Percentiles rank a stretch among this genome's conserved stretches.
Conservation (phyloP, 2,113 vertebrate genomes). For the Lates calcarifer region DNA sequence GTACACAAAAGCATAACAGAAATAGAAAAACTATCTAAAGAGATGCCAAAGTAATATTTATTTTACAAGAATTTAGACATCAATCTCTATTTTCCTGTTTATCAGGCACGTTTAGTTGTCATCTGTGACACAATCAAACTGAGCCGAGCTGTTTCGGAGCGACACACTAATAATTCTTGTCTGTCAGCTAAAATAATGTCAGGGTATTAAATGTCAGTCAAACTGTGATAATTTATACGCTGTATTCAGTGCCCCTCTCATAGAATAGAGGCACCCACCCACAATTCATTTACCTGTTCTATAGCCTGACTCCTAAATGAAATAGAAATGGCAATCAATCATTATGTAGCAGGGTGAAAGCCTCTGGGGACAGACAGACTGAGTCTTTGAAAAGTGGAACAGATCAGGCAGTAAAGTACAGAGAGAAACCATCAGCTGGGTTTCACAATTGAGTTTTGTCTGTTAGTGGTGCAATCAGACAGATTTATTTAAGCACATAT, state of each 20-base stretch:
- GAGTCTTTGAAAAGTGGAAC: slow-evolving; percentile 62
- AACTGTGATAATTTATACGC: slow-evolving; percentile 54
- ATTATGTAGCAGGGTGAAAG: slow-evolving; percentile 52
- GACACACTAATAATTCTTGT: slow-evolving; percentile 49
- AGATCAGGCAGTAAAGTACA: slow-evolving; percentile 55
- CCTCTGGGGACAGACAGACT: slow-evolving; percentile 55
- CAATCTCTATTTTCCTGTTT: slow-evolving; percentile 19
- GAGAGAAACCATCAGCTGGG: slow-evolving; percentile 27
- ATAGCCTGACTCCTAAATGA: slow-evolving; percentile 52
- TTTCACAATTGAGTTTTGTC: slow-evolving; percentile 41
- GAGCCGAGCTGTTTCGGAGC: neutral
- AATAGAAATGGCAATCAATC: slow-evolving; percentile 69
- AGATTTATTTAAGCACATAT: slow-evolving; percentile 49
- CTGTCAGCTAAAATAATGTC: slow-evolving; percentile 62
- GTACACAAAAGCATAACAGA: neutral
- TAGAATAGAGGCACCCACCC: slow-evolving; percentile 46
- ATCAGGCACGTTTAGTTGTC: slow-evolving; percentile 26
- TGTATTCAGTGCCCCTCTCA: slow-evolving; percentile 37
- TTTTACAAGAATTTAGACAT: neutral
- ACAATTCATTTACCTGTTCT: slow-evolving; percentile 67
- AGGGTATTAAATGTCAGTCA: slow-evolving; percentile 74
- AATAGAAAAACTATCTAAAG: neutral
- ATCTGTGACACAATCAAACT: slow-evolving; percentile 33
- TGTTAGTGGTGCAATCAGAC: slow-evolving; percentile 44
- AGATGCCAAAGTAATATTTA: slow-evolving; percentile 22